Conservation (phyloP, 2,888 invertebrate genomes). For the Dione vanillae region DNA sequence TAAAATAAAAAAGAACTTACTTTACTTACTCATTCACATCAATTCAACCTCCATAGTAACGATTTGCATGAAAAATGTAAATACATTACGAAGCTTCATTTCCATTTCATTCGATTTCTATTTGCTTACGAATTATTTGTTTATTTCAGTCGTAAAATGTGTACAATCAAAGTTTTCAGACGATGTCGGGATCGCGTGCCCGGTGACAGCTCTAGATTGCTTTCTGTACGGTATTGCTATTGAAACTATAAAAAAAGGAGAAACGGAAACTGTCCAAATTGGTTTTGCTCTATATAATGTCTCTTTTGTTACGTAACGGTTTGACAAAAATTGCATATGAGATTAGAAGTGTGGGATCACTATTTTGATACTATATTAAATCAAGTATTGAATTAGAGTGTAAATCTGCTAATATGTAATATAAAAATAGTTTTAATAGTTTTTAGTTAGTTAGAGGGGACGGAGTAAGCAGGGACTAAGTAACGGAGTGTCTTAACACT, state of each 20-base stretch:
- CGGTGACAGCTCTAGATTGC: conserved; percentile 61
- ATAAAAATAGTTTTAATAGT: too few species aligned
- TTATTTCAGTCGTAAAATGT: conserved; percentile 49
- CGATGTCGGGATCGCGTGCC: conserved; percentile 59
- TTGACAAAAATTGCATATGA: not conserved
- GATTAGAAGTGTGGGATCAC: not conserved
- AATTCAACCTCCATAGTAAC: not conserved
- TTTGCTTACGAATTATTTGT: conserved; percentile 36
- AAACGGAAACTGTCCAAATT: conserved; percentile 45
- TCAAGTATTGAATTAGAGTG: too few species aligned
- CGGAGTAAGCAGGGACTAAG: too few species aligned
- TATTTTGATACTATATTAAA: too few species aligned
- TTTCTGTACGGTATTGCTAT: conserved; percentile 49
- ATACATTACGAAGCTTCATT: conserved; percentile 16
- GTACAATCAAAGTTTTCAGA: conserved; percentile 61
- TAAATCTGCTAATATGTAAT: too few species aligned
- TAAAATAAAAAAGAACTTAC: not conserved
- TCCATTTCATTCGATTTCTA: conserved; percentile 27
- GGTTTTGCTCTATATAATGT: conserved; percentile 22
- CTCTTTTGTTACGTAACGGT: not conserved
- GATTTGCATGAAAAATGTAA: conserved; percentile 1
- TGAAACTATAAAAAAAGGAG: conserved; percentile 34
- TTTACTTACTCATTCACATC: too few species aligned
- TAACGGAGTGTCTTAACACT: too few species aligned
- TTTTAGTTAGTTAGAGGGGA: too few species aligned